These are phyloP conservation scores for Atethmia centrago DNA, from an alignment of 2,888 invertebrate species.

Conservation along the genomic window DNA sequence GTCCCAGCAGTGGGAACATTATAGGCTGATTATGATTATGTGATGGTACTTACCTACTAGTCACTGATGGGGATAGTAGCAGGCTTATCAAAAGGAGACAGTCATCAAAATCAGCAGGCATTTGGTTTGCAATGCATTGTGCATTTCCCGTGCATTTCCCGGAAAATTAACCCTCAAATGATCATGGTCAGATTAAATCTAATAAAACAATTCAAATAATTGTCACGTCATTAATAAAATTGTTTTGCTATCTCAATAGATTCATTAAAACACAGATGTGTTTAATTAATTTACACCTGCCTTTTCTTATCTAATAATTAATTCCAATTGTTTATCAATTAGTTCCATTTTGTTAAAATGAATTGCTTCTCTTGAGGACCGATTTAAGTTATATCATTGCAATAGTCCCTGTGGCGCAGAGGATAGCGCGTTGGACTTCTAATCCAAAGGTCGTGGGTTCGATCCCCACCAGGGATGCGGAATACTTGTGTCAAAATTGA, in stretches of 20 bases:
- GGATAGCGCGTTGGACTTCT: conserved; percentile 96
- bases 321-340: conserved; percentile 7
- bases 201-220: too few relatives aligned
- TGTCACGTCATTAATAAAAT: too few relatives aligned
- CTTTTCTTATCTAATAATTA: background rate
- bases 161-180: too few relatives aligned
- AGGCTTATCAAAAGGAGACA: too few relatives aligned
- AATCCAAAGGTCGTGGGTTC: conserved; percentile 95
- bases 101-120: too few relatives aligned
- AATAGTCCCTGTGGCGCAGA: conserved; percentile 93
- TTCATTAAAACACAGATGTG: background rate
- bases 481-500: background rate
- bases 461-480: conserved; percentile 94
- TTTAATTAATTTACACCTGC: background rate
- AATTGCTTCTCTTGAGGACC: conserved; percentile 23
- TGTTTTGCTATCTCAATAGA: background rate
- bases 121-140: too few relatives aligned
- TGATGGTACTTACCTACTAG: too few relatives aligned
- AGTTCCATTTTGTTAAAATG: background rate
- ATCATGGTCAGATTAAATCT: too few relatives aligned
- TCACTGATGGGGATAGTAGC: too few relatives aligned
- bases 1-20: too few relatives aligned
- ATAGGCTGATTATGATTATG: too few relatives aligned
- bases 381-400: background rate
- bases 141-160: too few relatives aligned